Percentiles rank a stretch among this genome's conserved stretches.
These are phyloP conservation scores for Eonycteris spelaea DNA, from an alignment of 2,113 vertebrate genomes.

Conservation along the genomic window DNA sequence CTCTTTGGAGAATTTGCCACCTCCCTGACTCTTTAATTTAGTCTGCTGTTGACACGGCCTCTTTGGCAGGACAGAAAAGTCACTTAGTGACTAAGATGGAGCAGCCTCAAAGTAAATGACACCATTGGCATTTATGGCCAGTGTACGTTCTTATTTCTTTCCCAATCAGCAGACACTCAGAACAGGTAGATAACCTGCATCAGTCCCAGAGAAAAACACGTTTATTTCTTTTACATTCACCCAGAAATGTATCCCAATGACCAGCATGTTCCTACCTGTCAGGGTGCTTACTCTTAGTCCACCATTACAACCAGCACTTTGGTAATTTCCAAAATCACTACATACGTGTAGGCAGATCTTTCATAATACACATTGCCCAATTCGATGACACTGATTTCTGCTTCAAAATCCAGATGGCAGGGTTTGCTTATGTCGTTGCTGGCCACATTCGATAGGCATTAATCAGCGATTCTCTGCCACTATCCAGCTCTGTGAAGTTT, in stretches of 20 bases:
- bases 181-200: not conserved
- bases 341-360: not conserved
- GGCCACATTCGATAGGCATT: accelerated
- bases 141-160: not conserved
- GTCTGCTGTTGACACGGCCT: conserved; percentile 63
- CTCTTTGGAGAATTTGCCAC: conserved; percentile 48
- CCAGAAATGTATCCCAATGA: not conserved
- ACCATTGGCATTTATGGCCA: not conserved
- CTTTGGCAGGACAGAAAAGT: conserved; percentile 58
- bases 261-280: not conserved
- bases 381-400: not conserved
- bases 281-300: not conserved
- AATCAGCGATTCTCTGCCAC: not conserved
- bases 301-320: not conserved
- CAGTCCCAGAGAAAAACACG: not conserved
- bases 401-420: not conserved
- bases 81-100: conserved; percentile 63
- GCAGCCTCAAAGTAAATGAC: conserved; percentile 26
- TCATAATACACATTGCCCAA: not conserved
- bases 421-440: not conserved
- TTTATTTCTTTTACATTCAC: not conserved
- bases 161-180: not conserved
- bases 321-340: not conserved
- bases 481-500: not conserved
- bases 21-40: conserved; percentile 67